Conservation (phyloP, 2,113 vertebrate genomes). For the Collichthys lucidus region DNA sequence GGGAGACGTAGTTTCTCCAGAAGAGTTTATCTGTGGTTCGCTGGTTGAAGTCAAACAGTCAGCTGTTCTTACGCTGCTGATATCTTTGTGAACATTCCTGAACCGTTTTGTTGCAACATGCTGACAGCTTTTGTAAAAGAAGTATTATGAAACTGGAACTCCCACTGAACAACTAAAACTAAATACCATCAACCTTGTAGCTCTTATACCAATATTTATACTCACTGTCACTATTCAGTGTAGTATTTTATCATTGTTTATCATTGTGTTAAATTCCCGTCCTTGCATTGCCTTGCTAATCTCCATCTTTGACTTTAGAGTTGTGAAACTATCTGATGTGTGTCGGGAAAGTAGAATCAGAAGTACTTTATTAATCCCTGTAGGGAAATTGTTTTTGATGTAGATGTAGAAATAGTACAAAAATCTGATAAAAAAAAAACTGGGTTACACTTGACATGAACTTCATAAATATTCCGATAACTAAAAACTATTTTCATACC, state of each 20-base stretch:
- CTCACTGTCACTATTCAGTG: not conserved
- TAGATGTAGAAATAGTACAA: not conserved
- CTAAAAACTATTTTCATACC: not conserved
- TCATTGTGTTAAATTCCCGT: not conserved
- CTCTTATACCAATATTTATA: constrained; percentile 17
- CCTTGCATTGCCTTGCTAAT: not conserved
- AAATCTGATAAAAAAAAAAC: constrained; percentile 17
- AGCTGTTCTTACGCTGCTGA: not conserved
- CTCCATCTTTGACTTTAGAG: constrained; percentile 4
- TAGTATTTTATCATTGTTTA: constrained; percentile 6
- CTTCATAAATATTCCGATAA: constrained; percentile 24
- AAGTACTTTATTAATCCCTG: no score
- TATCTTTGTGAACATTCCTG: constrained; percentile 4
- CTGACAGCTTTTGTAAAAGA: not conserved
- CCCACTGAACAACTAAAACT: not conserved
- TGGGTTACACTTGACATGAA: constrained; percentile 37
- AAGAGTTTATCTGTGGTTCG: not conserved
- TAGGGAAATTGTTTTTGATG: no score
- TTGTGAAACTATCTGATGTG: constrained; percentile 7
- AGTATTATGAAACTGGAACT: constrained; percentile 3
- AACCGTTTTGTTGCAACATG: not conserved
- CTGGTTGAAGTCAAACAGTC: not conserved
- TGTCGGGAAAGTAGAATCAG: not conserved
- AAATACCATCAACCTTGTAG: not conserved
- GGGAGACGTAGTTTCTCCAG: not conserved